Evolutionary conservation across 2,888 invertebrate species (phyloP).

Genomic region (Gymnocheta viridis): DNA sequence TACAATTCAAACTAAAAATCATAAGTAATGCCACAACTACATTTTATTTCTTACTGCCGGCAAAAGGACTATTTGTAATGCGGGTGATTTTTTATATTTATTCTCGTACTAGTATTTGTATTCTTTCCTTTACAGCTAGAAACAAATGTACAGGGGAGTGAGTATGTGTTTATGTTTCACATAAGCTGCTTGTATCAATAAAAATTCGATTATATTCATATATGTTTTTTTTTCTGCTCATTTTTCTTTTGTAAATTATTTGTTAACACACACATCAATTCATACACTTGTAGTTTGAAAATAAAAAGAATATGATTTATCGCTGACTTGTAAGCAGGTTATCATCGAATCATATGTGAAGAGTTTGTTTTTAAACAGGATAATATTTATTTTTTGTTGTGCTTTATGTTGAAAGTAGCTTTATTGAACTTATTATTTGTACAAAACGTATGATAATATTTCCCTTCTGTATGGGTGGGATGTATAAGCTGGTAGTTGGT

Average conservation of each 20-base stretch:
- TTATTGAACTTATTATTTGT: constrained; percentile 47
- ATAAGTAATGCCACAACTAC: constrained; percentile 11
- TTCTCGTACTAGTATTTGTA: constrained; percentile 13
- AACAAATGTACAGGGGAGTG: constrained; percentile 10
- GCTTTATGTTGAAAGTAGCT: constrained; percentile 37
- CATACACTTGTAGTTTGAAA: neutral
- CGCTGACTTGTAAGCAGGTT: constrained; percentile 70
- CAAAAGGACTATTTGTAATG: constrained; percentile 45
- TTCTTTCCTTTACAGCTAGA: neutral
- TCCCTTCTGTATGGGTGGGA: neutral
- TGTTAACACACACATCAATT: constrained; percentile 7
- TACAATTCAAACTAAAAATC: constrained; percentile 18
- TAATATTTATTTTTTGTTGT: constrained; percentile 53
- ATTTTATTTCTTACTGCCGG: neutral
- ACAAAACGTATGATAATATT: neutral
- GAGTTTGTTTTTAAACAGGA: constrained; percentile 66
- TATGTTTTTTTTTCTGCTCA: constrained; percentile 54
- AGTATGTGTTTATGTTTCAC: constrained; percentile 67
- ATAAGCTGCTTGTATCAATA: constrained; percentile 82
- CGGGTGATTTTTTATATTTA: constrained; percentile 24
- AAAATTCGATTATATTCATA: constrained; percentile 81
- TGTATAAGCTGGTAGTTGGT: neutral
- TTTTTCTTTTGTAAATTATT: constrained; percentile 62
- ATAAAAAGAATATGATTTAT: constrained; percentile 65
- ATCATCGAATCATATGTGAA: constrained; percentile 68